Percentiles rank a stretch among this genome's conserved stretches.
Conservation (phyloP, 2,888 invertebrate genomes). For the Lottia gigantea region DNA sequence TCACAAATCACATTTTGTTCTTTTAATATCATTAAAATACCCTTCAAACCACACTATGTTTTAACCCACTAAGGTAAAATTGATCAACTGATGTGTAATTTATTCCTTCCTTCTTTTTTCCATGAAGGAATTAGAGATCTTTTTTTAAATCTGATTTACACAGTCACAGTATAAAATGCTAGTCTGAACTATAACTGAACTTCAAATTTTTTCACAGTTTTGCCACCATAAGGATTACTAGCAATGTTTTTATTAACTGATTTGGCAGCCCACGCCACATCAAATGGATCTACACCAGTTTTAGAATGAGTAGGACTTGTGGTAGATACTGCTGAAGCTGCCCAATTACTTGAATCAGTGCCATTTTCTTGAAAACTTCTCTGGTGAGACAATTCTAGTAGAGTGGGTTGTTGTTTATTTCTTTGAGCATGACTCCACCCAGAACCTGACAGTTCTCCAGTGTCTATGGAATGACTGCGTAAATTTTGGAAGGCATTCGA, state of each 20-base stretch:
- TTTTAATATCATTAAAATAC: too few species aligned
- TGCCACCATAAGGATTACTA: conserved; percentile 29
- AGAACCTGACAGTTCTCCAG: conserved; percentile 44
- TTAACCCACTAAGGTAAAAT: too few species aligned
- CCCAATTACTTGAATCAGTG: conserved; percentile 24
- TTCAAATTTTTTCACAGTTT: conserved; percentile 43
- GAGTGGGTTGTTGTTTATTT: conserved; percentile 46
- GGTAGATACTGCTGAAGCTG: conserved; percentile 4
- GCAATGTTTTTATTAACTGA: conserved; percentile 69
- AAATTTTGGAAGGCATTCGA: conserved; percentile 42
- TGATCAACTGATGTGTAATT: too few species aligned
- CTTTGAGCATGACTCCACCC: conserved; percentile 34
- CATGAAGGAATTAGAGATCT: too few species aligned
- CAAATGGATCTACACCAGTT: conserved; percentile 78
- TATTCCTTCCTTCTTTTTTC: too few species aligned
- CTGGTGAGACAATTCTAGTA: conserved; percentile 67
- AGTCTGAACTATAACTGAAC: conserved; percentile 32
- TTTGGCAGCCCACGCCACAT: conserved; percentile 84
- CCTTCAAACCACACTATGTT: too few species aligned
- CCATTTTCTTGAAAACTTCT: conserved; percentile 52
- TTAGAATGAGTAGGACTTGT: conserved; percentile 35
- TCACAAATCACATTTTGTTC: too few species aligned
- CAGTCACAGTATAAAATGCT: too few species aligned
- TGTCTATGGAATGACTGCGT: conserved; percentile 65
- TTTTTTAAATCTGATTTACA: too few species aligned